Percentiles rank a stretch among this genome's conserved stretches.
Evolutionary conservation across 2,797 vertebrate species (phyloP).

Genomic region (Lepus townsendii): DNA sequence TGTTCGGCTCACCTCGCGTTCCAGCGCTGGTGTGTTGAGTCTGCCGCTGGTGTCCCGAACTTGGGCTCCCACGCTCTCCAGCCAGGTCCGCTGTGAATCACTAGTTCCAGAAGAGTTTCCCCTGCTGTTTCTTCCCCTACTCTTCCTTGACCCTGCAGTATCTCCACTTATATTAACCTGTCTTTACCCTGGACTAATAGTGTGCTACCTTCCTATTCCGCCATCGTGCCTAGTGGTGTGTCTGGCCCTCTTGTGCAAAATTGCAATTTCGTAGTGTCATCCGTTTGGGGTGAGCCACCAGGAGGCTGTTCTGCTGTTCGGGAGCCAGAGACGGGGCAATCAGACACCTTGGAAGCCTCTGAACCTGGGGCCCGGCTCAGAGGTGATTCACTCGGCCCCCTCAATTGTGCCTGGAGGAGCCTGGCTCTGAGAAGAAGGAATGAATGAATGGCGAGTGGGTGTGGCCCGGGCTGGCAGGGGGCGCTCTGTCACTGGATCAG

Average conservation of each 20-base stretch:
- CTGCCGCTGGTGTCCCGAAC: too few relatives aligned
- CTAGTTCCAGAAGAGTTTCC: too few relatives aligned
- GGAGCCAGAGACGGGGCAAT: slow-evolving; percentile 44
- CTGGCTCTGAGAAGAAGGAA: slow-evolving; percentile 72
- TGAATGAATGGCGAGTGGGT: slow-evolving; percentile 46
- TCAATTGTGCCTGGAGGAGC: slow-evolving; percentile 57
- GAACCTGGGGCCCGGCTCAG: slow-evolving; percentile 52
- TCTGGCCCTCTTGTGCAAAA: slow-evolving; percentile 76
- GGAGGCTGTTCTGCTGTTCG: slow-evolving; percentile 40
- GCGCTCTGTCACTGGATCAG: slow-evolving; percentile 78
- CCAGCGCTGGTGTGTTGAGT: too few relatives aligned
- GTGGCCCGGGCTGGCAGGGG: not conserved
- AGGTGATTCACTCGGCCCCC: slow-evolving; percentile 63
- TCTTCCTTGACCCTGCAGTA: too few relatives aligned
- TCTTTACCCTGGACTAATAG: too few relatives aligned
- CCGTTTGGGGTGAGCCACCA: not conserved
- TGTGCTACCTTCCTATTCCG: too few relatives aligned
- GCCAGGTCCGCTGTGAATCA: too few relatives aligned
- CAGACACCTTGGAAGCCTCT: slow-evolving; percentile 63
- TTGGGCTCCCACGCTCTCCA: too few relatives aligned
- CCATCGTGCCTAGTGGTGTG: not conserved
- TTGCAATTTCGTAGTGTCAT: slow-evolving; percentile 68
- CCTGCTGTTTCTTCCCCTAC: too few relatives aligned
- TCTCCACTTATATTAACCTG: too few relatives aligned
- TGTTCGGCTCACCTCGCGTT: too few relatives aligned